Conservation (phyloP, 2,113 vertebrate species). For the Platichthys stellatus region DNA sequence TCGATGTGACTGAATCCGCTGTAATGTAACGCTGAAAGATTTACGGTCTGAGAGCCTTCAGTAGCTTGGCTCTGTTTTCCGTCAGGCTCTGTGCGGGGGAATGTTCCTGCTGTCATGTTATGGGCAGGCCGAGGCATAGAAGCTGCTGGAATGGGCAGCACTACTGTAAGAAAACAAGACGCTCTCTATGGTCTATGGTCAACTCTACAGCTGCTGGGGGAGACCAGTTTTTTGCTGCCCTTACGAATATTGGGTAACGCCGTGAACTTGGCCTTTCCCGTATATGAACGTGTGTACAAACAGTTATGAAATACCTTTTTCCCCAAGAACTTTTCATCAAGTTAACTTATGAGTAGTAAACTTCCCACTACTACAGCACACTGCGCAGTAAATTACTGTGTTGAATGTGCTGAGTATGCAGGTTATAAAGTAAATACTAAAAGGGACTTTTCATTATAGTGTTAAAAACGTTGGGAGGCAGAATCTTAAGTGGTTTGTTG, state of each 20-base stretch:
- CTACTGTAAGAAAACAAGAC: constrained; percentile 52
- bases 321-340: neutral
- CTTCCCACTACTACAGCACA: neutral
- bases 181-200: constrained; percentile 34
- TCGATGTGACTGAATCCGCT: constrained; percentile 42
- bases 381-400: neutral
- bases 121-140: constrained; percentile 32
- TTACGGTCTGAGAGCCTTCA: constrained; percentile 41
- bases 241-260: constrained; percentile 50
- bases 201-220: constrained; percentile 58
- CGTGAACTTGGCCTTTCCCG: constrained; percentile 13
- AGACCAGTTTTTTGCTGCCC: constrained; percentile 54
- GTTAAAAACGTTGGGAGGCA: neutral
- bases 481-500: too few relatives aligned
- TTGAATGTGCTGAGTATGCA: neutral
- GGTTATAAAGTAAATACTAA: neutral
- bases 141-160: constrained; percentile 42
- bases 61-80: constrained; percentile 65
- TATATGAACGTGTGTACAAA: constrained; percentile 12
- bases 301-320: constrained; percentile 6
- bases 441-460: neutral
- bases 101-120: constrained; percentile 51
- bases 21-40: constrained; percentile 31
- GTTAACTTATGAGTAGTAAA: neutral
- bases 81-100: constrained; percentile 51